A percentile compares a stretch with the other conserved stretches of the same genome.
phyloP scores from a whole-genome alignment of 1,140 invertebrate genomes.

The Drosophila miranda region DNA sequence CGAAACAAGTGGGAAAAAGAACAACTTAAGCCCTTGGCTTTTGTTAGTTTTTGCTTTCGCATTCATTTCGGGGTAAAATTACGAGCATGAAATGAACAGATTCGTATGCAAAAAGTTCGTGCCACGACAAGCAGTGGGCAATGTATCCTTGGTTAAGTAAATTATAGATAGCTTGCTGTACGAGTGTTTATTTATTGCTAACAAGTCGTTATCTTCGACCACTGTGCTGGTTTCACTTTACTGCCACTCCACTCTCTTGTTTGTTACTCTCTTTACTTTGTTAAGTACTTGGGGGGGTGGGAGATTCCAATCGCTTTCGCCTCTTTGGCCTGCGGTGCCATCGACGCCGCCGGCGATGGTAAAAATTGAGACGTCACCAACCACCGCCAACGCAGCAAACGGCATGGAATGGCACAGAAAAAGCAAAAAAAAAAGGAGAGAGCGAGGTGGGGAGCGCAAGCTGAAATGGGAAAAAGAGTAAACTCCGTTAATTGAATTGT shows the following conservation, averaged over 20 bases:
- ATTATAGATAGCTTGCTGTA: too few species aligned
- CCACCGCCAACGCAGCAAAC: conserved; percentile 50
- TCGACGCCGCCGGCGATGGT: conserved; percentile 34
- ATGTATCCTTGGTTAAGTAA: too few species aligned
- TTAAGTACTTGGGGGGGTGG: too few species aligned
- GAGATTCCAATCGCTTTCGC: conserved; percentile 33
- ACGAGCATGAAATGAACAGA: conserved; percentile 6
- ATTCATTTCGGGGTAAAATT: conserved; percentile 5
- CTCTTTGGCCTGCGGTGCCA: conserved; percentile 48
- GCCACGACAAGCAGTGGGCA: not conserved
- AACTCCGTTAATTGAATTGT: conserved; percentile 79
- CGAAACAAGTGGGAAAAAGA: conserved; percentile 58
- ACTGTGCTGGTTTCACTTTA: too few species aligned
- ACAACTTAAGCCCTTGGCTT: conserved; percentile 45
- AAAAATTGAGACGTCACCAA: conserved; percentile 68
- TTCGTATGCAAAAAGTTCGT: conserved; percentile 14
- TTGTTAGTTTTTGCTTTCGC: conserved; percentile 13
- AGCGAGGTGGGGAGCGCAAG: not conserved
- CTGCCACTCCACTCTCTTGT: not conserved
- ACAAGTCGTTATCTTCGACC: too few species aligned
- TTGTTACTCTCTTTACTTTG: not conserved
- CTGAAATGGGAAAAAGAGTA: conserved; percentile 25
- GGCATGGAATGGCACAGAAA: conserved; percentile 33
- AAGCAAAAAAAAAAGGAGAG: conserved; percentile 3
- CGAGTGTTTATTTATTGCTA: too few species aligned